Conservation (phyloP, 2,113 vertebrate species). For the Percina caprodes region DNA sequence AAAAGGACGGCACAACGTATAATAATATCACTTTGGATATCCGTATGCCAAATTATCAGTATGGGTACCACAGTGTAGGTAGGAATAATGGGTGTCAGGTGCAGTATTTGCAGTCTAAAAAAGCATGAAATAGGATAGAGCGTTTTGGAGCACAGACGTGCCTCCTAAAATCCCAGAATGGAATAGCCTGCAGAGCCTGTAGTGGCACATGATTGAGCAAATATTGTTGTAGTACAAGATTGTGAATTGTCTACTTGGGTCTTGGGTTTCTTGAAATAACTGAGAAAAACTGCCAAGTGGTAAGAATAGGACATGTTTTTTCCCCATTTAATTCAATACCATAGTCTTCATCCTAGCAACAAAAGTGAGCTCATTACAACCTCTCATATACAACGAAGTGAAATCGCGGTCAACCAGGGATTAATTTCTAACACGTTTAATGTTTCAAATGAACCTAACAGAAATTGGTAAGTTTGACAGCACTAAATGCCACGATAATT, state of each 20-base stretch:
- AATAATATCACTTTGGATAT: neutral
- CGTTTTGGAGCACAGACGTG: neutral
- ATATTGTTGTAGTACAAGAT: constrained; percentile 12
- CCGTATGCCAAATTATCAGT: constrained; percentile 14
- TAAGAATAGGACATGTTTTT: neutral
- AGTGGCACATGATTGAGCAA: constrained; percentile 5
- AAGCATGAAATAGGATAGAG: constrained; percentile 43
- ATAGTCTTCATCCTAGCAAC: no score
- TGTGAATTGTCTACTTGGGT: neutral
- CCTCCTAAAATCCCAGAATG: constrained; percentile 7
- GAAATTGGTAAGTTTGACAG: no score
- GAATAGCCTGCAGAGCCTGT: constrained; percentile 1
- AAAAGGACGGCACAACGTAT: neutral
- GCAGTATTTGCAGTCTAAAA: constrained; percentile 23
- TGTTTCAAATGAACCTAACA: no score
- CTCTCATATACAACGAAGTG: no score
- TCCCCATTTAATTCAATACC: no score
- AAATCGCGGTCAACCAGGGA: no score
- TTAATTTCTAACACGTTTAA: no score
- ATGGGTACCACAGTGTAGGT: neutral
- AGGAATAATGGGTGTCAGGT: constrained; percentile 13
- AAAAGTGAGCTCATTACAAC: no score
- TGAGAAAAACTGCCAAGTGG: neutral
- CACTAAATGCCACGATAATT: no score
- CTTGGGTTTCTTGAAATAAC: neutral